Evolutionary conservation across 1,140 invertebrate species (phyloP).

Genomic region (Potamilus streckersoni): DNA sequence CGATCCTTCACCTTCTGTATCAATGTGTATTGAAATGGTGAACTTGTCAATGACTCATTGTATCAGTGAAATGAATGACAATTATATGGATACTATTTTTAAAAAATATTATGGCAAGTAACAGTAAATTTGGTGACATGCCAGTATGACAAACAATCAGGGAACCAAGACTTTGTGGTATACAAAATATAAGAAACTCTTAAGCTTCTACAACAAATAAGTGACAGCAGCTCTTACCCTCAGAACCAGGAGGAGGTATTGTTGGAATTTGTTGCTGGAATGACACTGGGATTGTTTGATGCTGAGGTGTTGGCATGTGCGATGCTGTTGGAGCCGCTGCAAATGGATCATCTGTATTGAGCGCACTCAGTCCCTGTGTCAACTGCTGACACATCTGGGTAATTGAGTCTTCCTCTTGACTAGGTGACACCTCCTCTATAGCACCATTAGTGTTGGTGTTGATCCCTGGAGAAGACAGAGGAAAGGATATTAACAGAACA

Average conservation of each 20-base stretch:
- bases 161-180: not conserved
- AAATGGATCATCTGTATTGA: constrained; percentile 78
- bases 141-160: constrained; percentile 2
- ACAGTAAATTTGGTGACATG: not conserved
- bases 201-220: not conserved
- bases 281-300: constrained; percentile 50
- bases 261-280: constrained; percentile 35
- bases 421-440: constrained; percentile 83
- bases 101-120: too few species aligned
- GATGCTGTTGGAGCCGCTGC: constrained; percentile 29
- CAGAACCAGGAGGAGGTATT: not conserved
- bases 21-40: too few species aligned
- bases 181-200: constrained; percentile 2
- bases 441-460: constrained; percentile 72
- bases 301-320: constrained; percentile 21
- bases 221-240: not conserved
- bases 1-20: too few species aligned
- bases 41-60: too few species aligned
- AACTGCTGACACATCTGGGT: constrained; percentile 90
- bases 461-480: too few species aligned
- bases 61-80: too few species aligned
- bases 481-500: too few species aligned
- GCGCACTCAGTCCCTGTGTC: constrained; percentile 82
- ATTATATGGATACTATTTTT: too few species aligned
- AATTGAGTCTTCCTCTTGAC: constrained; percentile 75